phyloP scores from a whole-genome alignment of 2,888 invertebrate species.

The Hedya salicella region DNA sequence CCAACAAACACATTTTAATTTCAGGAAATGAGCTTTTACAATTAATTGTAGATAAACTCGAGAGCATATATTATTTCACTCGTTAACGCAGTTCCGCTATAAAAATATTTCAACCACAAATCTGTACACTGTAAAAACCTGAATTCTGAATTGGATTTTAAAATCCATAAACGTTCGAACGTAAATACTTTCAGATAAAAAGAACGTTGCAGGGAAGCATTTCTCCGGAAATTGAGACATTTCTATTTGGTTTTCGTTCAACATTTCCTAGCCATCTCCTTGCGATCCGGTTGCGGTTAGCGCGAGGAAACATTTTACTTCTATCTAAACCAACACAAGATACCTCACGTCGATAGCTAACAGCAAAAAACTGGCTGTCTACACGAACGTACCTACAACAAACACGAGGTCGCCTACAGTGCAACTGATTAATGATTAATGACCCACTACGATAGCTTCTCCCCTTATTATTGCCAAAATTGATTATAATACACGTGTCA shows the following conservation, averaged over 20 bases:
- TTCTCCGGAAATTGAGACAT: conserved; percentile 79
- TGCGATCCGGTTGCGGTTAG: conserved; percentile 64
- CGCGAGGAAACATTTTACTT: conserved; percentile 36
- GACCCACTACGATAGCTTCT: conserved; percentile 14
- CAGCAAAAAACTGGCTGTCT: not conserved
- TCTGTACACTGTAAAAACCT: not conserved
- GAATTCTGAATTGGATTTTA: conserved; percentile 29
- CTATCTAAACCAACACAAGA: conserved; percentile 28
- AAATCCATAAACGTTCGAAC: conserved; percentile 32
- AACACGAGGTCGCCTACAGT: conserved; percentile 21
- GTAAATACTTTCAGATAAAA: conserved; percentile 47
- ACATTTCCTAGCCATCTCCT: conserved; percentile 72
- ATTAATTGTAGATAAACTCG: not conserved
- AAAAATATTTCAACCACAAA: not conserved
- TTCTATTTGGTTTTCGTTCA: conserved; percentile 79
- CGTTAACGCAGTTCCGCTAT: not conserved
- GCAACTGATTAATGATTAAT: conserved; percentile 16
- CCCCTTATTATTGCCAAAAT: not conserved
- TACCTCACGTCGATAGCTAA: conserved; percentile 6
- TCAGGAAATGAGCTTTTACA: not conserved
- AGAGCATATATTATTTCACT: not conserved
- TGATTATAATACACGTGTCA: too few relatives aligned
- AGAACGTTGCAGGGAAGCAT: conserved; percentile 66
- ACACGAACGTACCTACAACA: conserved; percentile 2
- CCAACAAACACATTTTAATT: not conserved